Conservation (phyloP, 2,113 vertebrate genomes). For the Danionella cerebrum region DNA sequence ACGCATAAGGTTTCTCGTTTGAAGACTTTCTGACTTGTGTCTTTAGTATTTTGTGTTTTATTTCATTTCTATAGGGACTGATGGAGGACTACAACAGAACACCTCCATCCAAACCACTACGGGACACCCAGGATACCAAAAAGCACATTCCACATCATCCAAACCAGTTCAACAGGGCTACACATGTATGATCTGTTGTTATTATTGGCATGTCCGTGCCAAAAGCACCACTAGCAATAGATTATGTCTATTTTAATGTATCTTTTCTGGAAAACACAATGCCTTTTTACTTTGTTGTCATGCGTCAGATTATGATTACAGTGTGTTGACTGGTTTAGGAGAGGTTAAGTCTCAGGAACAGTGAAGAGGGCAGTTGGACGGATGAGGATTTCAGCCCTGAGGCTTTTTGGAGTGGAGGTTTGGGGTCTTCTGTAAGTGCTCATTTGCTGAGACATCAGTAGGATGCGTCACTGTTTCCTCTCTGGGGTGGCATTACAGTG, state of each 20-base stretch:
- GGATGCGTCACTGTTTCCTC: neutral
- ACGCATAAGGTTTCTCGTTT: too few relatives aligned
- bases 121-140: constrained; percentile 88
- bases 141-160: constrained; percentile 88
- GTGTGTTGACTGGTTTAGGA: constrained; percentile 24
- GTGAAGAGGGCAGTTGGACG: neutral
- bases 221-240: neutral
- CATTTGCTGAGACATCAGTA: neutral
- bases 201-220: constrained; percentile 10
- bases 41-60: too few relatives aligned
- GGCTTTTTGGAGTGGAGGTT: constrained; percentile 19
- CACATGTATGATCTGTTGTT: constrained; percentile 72
- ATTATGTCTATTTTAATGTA: too few relatives aligned
- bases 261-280: neutral
- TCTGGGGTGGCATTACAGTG: neutral
- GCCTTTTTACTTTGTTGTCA: neutral
- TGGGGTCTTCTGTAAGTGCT: constrained; percentile 16
- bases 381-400: constrained; percentile 6
- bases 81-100: constrained; percentile 79
- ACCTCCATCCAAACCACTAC: constrained; percentile 76
- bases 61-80: constrained; percentile 67
- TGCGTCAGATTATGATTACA: too few relatives aligned
- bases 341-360: neutral
- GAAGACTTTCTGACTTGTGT: too few relatives aligned
- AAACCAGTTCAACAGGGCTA: constrained; percentile 80